Conservation (phyloP, 2,888 invertebrate genomes). For the Xestia c-nigrum region DNA sequence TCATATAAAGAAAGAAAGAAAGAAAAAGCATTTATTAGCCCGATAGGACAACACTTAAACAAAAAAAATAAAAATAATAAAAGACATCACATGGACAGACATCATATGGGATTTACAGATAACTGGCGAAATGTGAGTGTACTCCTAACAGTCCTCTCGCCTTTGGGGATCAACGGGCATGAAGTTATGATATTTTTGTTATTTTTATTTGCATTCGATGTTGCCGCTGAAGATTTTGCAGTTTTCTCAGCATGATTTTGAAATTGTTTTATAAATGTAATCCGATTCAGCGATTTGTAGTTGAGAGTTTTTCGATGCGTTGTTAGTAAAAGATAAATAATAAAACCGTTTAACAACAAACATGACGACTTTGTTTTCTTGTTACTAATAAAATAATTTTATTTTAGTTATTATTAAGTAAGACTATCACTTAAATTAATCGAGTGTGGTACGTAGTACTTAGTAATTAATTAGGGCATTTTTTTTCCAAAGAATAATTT, state of each 20-base stretch:
- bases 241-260: background rate
- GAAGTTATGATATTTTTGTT: no score
- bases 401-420: background rate
- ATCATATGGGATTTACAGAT: background rate
- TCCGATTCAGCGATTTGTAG: background rate
- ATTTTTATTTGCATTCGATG: constrained; percentile 14
- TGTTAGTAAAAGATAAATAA: constrained; percentile 1
- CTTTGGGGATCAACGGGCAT: no score
- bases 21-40: no score
- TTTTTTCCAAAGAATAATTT: constrained; percentile 16
- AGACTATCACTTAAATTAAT: background rate
- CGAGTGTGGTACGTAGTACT: no score
- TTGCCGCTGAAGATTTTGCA: background rate
- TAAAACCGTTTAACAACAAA: background rate
- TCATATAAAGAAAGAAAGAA: no score
- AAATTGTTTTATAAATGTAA: background rate
- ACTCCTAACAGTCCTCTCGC: no score
- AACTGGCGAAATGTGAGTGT: background rate
- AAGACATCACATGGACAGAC: no score
- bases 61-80: no score
- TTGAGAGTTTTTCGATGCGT: background rate
- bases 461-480: no score
- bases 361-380: background rate
- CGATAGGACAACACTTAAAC: no score
- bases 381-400: background rate